These are phyloP conservation scores for Endotricha flammealis DNA, from an alignment of 2,888 invertebrate genomes.

Conservation along the genomic window DNA sequence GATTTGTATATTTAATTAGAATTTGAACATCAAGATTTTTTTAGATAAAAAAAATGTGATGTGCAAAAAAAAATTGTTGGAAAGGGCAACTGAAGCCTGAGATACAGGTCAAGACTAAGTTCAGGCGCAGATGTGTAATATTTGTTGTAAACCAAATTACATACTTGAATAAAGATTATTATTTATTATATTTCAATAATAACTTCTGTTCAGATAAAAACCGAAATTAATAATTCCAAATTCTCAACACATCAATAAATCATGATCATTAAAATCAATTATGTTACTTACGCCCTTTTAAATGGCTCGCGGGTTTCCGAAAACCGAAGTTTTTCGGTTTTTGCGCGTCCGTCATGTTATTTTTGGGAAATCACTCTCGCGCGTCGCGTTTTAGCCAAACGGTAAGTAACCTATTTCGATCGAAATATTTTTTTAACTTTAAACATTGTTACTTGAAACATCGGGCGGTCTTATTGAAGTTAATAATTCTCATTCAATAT, in stretches of 20 bases:
- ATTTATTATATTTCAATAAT: no score
- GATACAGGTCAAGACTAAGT: no score
- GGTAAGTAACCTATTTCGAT: constrained; percentile 72
- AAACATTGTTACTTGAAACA: constrained; percentile 15
- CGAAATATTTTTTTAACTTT: constrained; percentile 46
- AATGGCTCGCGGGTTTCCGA: constrained; percentile 45
- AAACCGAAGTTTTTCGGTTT: constrained; percentile 45
- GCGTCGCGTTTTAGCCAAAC: constrained; percentile 39
- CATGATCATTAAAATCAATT: constrained; percentile 8
- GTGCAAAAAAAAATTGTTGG: no score
- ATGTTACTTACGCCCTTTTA: constrained; percentile 9
- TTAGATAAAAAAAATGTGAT: no score
- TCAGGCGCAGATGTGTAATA: no score
- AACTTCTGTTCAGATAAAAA: no score
- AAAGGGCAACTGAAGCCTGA: no score
- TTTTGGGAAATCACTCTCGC: constrained; percentile 64
- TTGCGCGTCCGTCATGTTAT: constrained; percentile 37
- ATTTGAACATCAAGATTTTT: no score
- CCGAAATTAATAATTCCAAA: no score
- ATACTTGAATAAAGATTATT: no score
- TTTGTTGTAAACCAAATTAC: no score
- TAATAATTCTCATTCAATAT: constrained; percentile 7
- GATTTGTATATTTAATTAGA: no score
- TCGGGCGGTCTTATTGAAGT: constrained; percentile 6
- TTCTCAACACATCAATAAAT: constrained; percentile 8